Conservation (phyloP, 2,888 invertebrate species). For the Drosophila rellima region DNA sequence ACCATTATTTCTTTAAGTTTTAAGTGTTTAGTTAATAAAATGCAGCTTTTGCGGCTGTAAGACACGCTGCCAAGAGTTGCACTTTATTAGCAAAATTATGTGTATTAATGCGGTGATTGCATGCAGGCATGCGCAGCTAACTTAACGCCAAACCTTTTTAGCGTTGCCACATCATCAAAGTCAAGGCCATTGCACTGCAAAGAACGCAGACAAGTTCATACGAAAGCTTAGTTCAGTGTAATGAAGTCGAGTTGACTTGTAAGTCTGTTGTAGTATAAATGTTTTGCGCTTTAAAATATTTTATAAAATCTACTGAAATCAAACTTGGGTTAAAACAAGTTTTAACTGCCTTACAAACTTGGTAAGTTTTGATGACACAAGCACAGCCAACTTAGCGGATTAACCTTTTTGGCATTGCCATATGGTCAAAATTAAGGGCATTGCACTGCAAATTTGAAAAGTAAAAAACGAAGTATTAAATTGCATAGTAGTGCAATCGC, state of each 20-base stretch:
- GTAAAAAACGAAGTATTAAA: not conserved
- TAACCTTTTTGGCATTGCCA: slow-evolving; percentile 10
- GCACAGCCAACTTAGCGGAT: not conserved
- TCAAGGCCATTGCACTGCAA: not conserved
- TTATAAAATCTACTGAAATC: too few relatives aligned
- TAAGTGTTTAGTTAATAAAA: slow-evolving; percentile 43
- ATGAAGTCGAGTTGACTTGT: too few relatives aligned
- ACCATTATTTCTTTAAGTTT: slow-evolving; percentile 26
- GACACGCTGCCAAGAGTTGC: slow-evolving; percentile 25
- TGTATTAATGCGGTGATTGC: not conserved
- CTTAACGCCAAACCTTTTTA: not conserved
- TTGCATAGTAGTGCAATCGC: not conserved
- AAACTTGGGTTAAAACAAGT: too few relatives aligned
- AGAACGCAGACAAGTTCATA: too few relatives aligned
- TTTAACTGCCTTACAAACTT: too few relatives aligned
- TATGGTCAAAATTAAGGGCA: not conserved
- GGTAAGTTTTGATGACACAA: too few relatives aligned
- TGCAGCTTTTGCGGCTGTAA: slow-evolving; percentile 19
- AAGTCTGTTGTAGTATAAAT: too few relatives aligned
- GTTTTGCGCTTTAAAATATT: too few relatives aligned
- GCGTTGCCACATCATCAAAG: slow-evolving; percentile 3
- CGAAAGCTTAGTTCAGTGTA: too few relatives aligned
- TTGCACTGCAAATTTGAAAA: not conserved
- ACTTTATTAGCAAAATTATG: slow-evolving; percentile 5
- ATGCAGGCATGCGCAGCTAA: not conserved